Evolutionary conservation across 2,797 vertebrate genomes (phyloP), one percentile per base, ranked within the genome.

Genomic region (Premnoplex brunnescens): DNA sequence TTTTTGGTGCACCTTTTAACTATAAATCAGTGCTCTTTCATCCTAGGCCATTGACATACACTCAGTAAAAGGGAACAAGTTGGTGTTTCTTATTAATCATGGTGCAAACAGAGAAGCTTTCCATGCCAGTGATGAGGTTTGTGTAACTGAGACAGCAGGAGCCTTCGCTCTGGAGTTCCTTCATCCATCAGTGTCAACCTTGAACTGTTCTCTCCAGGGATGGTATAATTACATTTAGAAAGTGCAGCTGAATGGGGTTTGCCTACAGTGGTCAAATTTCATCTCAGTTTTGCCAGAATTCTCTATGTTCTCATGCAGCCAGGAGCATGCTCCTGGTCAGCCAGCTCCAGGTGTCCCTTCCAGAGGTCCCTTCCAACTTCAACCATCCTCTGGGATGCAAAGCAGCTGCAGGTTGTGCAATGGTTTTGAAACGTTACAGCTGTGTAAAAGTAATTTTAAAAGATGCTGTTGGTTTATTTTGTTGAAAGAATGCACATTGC

Each of bases 111-210:
- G 77, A 88, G 63, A 26, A 82, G 66, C 59, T 84, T 90, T 85
- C 41, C 64, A 44, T 37, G n/a, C 32, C 8, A 6, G 64, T 59
- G 84, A 49, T 85, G 59, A 91, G 80, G 55, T 48, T 58, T 92
- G 67, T 87, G 74, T 94, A 94, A 76, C 68, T 59, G 48, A 67
- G 89, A 67, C 88, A 96, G 88, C 90, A 93, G 93, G 72, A 93
- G 69, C 43, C 75, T 92, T 76, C 0, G 7, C 75, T 73, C 63
- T 86, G 74, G 82, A 86, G 52, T 44, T 81, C 52, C 69, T 86
- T 68, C 54, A 84, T 88, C 23, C 52, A 85, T 94, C 83, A 71
- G 52, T 90, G 77, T 90, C 85, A 95, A 34, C 88, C 95, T 90
- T 89, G 88, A 85, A 74, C 68, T 3, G 3, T 17, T 93, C 85